phyloP scores from a whole-genome alignment of 2,797 vertebrate genomes.

The Cyclura pinguis region DNA sequence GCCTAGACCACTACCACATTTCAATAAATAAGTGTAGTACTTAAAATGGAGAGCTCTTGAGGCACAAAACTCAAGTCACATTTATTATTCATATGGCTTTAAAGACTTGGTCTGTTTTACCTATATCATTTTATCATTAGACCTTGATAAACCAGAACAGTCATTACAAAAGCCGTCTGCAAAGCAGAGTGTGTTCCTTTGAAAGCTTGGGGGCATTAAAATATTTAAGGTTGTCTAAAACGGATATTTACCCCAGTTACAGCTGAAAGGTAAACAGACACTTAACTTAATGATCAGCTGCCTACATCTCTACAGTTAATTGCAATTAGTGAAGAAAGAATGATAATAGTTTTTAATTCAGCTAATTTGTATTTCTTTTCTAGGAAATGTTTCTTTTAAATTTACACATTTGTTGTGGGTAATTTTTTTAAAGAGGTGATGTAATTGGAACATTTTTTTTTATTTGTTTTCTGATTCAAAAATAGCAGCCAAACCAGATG shows the following conservation, averaged over 20 bases:
- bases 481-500: slow-evolving; percentile 3
- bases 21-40: neutral
- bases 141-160: slow-evolving; percentile 7
- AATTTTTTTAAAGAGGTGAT: slow-evolving; percentile 6
- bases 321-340: slow-evolving; percentile 28
- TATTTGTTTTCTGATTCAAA: neutral
- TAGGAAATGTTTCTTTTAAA: slow-evolving; percentile 40
- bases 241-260: slow-evolving; percentile 32
- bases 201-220: neutral
- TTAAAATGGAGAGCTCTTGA: neutral
- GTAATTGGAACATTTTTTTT: slow-evolving; percentile 10
- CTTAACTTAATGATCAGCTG: slow-evolving; percentile 51
- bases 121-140: neutral
- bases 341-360: slow-evolving; percentile 44
- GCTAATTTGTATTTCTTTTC: slow-evolving; percentile 45
- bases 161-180: slow-evolving; percentile 26
- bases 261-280: slow-evolving; percentile 53
- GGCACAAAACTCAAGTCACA: neutral
- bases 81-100: neutral
- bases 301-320: slow-evolving; percentile 39
- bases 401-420: neutral
- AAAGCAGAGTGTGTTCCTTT: slow-evolving; percentile 17
- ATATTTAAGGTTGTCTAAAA: slow-evolving; percentile 36
- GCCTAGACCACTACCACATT: neutral
- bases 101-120: neutral